These are phyloP conservation scores for Euwallacea fornicatus DNA, from an alignment of 1,140 invertebrate genomes.

Conservation along the genomic window DNA sequence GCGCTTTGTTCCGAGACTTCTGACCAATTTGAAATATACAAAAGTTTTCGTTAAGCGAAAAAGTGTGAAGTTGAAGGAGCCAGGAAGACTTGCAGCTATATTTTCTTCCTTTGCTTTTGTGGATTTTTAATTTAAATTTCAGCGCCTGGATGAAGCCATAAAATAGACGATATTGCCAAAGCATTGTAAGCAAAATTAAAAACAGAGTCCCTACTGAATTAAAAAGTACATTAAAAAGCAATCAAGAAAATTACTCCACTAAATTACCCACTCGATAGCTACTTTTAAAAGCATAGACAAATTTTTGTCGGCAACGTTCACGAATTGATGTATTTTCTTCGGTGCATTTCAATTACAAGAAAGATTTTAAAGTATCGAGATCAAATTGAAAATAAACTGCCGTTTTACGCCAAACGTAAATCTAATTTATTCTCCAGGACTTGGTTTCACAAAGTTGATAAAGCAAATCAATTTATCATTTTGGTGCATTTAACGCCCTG, in stretches of 20 bases:
- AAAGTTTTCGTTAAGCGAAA: neutral
- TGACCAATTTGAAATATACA: neutral
- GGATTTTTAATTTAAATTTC: constrained; percentile 6
- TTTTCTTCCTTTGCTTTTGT: neutral
- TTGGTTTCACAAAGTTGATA: constrained; percentile 1
- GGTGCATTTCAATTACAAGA: neutral
- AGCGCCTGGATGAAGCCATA: neutral
- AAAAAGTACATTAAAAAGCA: constrained; percentile 7
- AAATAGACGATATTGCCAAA: neutral
- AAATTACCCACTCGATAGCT: constrained; percentile 2
- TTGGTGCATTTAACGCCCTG: neutral
- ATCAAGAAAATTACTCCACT: constrained; percentile 4
- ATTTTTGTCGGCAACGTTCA: too few species aligned
- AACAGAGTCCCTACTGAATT: neutral
- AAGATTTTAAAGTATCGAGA: neutral
- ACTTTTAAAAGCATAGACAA: constrained; percentile 6
- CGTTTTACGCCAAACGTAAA: neutral
- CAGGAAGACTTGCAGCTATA: neutral
- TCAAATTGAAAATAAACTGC: constrained; percentile 1
- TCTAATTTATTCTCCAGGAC: neutral
- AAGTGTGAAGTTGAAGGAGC: neutral
- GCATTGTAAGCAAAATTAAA: constrained; percentile 6
- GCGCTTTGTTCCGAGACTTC: too few species aligned
- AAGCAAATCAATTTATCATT: constrained; percentile 4
- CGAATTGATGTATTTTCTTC: too few species aligned